These are phyloP conservation scores for Dufourea novaeangliae DNA, from an alignment of 1,140 invertebrate species.

Conservation along the genomic window DNA sequence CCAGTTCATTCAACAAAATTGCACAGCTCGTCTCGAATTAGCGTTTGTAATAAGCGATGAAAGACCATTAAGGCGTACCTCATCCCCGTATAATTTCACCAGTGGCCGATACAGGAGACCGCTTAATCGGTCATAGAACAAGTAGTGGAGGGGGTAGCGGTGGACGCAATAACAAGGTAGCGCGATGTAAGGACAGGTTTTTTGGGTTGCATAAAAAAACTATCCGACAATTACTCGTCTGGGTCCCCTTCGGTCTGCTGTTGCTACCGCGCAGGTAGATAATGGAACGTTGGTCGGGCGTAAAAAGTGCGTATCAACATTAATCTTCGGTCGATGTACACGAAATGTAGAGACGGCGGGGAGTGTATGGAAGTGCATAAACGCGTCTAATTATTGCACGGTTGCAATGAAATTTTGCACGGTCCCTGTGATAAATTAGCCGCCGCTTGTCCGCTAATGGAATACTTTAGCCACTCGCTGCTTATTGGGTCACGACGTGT, in stretches of 20 bases:
- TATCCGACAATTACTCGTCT: slow-evolving; percentile 22
- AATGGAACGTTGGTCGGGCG: background rate
- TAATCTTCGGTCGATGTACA: slow-evolving; percentile 18
- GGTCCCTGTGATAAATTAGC: slow-evolving; percentile 11
- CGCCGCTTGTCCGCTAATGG: slow-evolving; percentile 21
- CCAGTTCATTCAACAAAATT: slow-evolving; percentile 11
- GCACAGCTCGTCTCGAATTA: slow-evolving; percentile 23
- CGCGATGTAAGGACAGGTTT: slow-evolving; percentile 25
- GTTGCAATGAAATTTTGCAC: slow-evolving; percentile 40
- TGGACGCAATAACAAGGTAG: background rate
- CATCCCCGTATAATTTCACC: slow-evolving; percentile 38
- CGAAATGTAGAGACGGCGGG: background rate
- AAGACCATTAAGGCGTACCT: slow-evolving; percentile 37
- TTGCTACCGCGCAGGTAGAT: slow-evolving; percentile 21
- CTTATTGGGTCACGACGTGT: slow-evolving; percentile 4
- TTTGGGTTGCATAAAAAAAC: slow-evolving; percentile 17
- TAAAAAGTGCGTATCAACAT: slow-evolving; percentile 18
- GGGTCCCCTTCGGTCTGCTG: slow-evolving; percentile 2
- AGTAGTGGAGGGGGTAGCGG: background rate
- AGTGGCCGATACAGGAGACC: slow-evolving; percentile 27
- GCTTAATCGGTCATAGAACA: slow-evolving; percentile 45
- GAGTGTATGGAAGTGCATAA: slow-evolving; percentile 15
- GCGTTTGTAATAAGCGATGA: slow-evolving; percentile 37
- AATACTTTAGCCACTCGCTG: slow-evolving; percentile 35
- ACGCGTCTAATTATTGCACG: slow-evolving; percentile 32